These are phyloP conservation scores for Epiblema foenella DNA, from an alignment of 2,888 invertebrate genomes.

Conservation along the genomic window DNA sequence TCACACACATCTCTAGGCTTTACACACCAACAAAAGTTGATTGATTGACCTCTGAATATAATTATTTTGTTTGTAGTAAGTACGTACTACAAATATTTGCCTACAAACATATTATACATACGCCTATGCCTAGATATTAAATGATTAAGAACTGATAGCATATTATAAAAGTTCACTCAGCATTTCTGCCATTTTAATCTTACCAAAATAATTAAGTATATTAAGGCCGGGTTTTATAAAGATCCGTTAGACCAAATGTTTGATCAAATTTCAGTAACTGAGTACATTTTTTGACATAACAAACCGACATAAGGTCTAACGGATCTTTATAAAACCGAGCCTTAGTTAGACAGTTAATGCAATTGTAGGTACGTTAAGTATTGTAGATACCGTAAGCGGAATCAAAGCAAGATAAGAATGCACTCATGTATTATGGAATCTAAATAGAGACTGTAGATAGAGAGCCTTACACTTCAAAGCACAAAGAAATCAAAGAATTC, in stretches of 20 bases:
- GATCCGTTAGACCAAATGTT: too few relatives aligned
- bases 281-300: too few relatives aligned
- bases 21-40: not conserved
- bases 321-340: too few relatives aligned
- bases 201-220: slow-evolving; percentile 38
- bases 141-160: not conserved
- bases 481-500: too few relatives aligned
- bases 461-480: too few relatives aligned
- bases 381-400: not conserved
- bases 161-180: slow-evolving; percentile 3
- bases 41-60: too few relatives aligned
- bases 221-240: too few relatives aligned
- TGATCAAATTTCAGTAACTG: too few relatives aligned
- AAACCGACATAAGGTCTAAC: too few relatives aligned
- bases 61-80: not conserved
- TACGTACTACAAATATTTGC: not conserved
- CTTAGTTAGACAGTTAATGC: slow-evolving; percentile 21
- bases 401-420: not conserved
- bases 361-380: slow-evolving; percentile 22
- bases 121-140: not conserved
- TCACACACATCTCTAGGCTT: not conserved
- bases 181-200: slow-evolving; percentile 42
- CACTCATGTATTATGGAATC: not conserved
- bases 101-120: not conserved
- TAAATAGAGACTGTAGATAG: too few relatives aligned